Evolutionary conservation across 2,797 vertebrate species (phyloP).

Genomic region (Sebastes paucispinis): DNA sequence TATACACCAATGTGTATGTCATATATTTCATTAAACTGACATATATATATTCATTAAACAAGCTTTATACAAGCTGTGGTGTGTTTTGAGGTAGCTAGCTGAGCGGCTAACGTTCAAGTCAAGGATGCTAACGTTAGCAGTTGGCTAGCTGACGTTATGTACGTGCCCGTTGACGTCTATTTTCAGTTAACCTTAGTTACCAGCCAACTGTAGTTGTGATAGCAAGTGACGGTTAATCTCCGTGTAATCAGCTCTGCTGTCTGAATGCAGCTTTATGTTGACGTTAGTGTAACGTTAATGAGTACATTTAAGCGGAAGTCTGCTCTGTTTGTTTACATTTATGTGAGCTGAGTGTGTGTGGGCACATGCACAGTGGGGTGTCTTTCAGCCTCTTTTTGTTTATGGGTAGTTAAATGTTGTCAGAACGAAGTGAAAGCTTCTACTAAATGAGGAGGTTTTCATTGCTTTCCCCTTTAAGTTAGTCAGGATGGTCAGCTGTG

Average conservation of each 20-base stretch:
- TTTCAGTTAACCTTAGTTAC: neutral
- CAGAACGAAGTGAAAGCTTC: no score
- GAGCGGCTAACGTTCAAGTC: neutral
- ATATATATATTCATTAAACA: neutral
- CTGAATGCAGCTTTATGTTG: neutral
- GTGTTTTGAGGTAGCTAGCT: neutral
- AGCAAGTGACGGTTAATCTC: rapidly evolving
- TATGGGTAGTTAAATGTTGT: no score
- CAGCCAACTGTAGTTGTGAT: rapidly evolving
- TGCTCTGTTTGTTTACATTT: slow-evolving; percentile 39
- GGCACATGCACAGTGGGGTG: neutral
- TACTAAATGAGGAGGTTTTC: no score
- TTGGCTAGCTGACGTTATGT: neutral
- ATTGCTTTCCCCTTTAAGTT: no score
- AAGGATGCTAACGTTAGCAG: slow-evolving; percentile 11
- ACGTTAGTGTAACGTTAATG: neutral
- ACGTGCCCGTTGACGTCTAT: neutral
- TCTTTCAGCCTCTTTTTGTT: neutral
- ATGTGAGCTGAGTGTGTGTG: neutral
- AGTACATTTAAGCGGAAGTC: neutral
- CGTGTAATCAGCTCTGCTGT: rapidly evolving
- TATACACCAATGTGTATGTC: rapidly evolving
- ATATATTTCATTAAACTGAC: rapidly evolving
- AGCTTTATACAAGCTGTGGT: neutral
- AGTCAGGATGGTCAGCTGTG: no score